Evolutionary conservation across 2,113 vertebrate species (phyloP), one percentile per base, ranked within the genome.

Genomic region (Aix galericulata): DNA sequence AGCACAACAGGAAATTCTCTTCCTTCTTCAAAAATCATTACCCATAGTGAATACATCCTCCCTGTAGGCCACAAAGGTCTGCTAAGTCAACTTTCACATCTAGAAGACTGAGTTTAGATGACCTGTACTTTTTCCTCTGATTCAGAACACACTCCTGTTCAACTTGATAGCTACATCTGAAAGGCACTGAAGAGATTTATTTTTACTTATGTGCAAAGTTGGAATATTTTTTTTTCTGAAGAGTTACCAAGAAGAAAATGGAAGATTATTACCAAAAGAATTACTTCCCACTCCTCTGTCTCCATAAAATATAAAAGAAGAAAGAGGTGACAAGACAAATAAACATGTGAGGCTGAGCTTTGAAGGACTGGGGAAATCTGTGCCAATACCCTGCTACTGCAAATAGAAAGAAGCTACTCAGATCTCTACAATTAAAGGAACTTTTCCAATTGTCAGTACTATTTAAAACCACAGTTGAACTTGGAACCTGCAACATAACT

Each of bases 401-500:
- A 95, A 76, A 89, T 0, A 95, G 60, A 77, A 94, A 92, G 76
- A 79, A 91, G 52, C 31, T 77, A 50, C 66, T 91, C 38, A 40
- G 59, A 89, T 34, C 68, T 89, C 68, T 66, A 67, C 78, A 95
- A 84, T 73, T 92, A 81, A 67, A 42, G 31, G 75, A 93, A 69
- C 27, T 80, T 95, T 93, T 88, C 52, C 84, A 94, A 36, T 52
- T 82, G 67, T 79, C n/a, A 13, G 62, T 88, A 92, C 72, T 91
- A 88, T 60, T 94, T 80, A 95, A 94, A 97, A 94, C 93, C 90
- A 88, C 94, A 94, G 84, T 32, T 95, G 73, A 93, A 93, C 82
- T 94, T 93, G 93, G 91, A 97, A 91, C 42, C 44, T 96, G 69
- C 36, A 91, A 72, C 0, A 0, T 17, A 83, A 94, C 44, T 88